These are phyloP conservation scores for Tychaedon coryphoeus DNA, from an alignment of 2,113 vertebrate genomes.

Conservation along the genomic window DNA sequence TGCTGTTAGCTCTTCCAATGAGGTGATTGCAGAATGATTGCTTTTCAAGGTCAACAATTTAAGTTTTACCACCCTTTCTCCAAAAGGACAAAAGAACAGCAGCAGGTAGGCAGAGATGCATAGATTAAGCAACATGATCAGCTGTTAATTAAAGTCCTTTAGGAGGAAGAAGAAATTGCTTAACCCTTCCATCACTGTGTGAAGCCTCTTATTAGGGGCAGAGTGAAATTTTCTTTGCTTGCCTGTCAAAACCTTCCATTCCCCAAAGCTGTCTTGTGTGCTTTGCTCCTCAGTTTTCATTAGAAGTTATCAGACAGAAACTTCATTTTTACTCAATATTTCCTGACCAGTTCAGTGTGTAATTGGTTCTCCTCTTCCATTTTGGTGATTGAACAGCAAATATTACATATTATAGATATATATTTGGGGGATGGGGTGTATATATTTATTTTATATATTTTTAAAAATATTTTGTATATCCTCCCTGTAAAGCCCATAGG, in stretches of 20 bases:
- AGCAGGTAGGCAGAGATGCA: constrained; percentile 43
- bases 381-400: neutral
- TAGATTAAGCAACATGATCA: constrained; percentile 44
- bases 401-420: neutral
- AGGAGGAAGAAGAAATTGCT: neutral
- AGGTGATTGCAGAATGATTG: constrained; percentile 36
- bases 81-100: constrained; percentile 32
- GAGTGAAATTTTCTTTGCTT: neutral
- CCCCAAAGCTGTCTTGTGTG: neutral
- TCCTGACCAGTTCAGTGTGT: constrained; percentile 1
- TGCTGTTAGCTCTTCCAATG: neutral
- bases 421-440: accelerated
- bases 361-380: neutral
- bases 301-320: neutral
- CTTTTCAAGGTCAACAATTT: constrained; percentile 50
- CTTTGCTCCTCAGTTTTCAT: neutral
- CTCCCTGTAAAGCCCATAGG: neutral
- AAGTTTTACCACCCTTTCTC: constrained; percentile 38
- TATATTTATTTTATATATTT: neutral
- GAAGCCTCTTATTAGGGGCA: neutral
- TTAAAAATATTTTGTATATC: neutral
- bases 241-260: neutral
- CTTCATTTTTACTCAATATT: neutral
- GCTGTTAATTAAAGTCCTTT: constrained; percentile 31
- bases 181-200: constrained; percentile 23